phyloP scores from a whole-genome alignment of 2,113 vertebrate genomes.

The Chloroceryle aenea region DNA sequence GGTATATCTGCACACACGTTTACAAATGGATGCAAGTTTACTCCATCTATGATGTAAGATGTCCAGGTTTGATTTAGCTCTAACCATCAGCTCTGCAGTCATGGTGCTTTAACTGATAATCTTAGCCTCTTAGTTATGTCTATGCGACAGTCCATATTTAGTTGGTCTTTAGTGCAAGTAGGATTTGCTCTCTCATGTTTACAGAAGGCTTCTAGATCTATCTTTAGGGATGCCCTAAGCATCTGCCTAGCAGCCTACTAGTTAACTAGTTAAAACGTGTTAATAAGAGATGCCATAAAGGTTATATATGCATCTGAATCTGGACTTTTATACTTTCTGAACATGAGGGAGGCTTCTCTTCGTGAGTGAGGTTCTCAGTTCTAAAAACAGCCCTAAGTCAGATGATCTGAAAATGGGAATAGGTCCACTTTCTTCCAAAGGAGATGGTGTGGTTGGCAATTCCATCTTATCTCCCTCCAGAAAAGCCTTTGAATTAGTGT shows the following conservation, averaged over 20 bases:
- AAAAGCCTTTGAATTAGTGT: not conserved
- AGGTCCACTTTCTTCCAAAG: not conserved
- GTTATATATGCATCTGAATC: not conserved
- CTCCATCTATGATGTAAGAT: not conserved
- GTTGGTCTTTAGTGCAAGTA: not conserved
- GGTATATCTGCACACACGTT: not conserved
- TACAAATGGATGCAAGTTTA: not conserved
- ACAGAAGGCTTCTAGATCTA: not conserved
- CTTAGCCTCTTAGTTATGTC: not conserved
- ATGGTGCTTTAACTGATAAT: not conserved
- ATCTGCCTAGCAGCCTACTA: not conserved
- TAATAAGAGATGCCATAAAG: not conserved
- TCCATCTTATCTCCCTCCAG: not conserved
- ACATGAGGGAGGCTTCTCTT: not conserved
- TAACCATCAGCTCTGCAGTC: not conserved
- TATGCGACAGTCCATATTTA: not conserved
- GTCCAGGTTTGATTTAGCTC: not conserved
- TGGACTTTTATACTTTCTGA: not conserved
- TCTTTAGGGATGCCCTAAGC: not conserved
- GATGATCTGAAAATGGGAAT: not conserved
- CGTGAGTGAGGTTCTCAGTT: not conserved
- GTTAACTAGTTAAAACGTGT: too few species aligned
- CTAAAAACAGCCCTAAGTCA: not conserved
- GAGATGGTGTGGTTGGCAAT: not conserved
- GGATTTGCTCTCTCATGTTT: not conserved